Base-by-base conservation (phyloP, 2,888 invertebrate genomes). In the Eupithecia dodoneata region DNA sequence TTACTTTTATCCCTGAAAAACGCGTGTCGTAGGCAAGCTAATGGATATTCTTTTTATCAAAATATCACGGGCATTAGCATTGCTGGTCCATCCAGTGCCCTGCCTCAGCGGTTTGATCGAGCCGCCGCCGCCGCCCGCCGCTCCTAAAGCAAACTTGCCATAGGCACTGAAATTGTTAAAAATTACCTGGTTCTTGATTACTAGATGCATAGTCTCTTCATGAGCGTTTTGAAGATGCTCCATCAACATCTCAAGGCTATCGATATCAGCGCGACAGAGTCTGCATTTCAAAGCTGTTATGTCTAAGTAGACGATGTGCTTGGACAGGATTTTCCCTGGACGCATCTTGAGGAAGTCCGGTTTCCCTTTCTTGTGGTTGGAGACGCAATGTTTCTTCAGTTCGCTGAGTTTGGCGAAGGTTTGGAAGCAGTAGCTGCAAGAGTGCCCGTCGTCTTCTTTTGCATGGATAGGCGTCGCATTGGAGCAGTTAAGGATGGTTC, bases 391-490 rank as follows among this genome's bases (percentile, higher is more conserved):
- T 2, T 52, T 76, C 74, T 90, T 92, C 3, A 94, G 78, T 15
- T 90, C 90, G 0, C 84, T 81, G 0, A 92, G 89, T 2, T 88
- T 87, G 3, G 83, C 80, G 79, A 87, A 93, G n/a, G 90, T 89
- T 2, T 88, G 85, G 4, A 89, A 82, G 73, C 94, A 94, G 79
- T 90, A 93, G 71, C 90, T 88, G 82, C 94, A 94, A 0, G 88
- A 85, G 75, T 89, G 93, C 0, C 88, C 85, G 0, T 84, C 82
- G 2, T 89, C 87, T 0, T 89, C 88, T 15, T 86, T 85, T 59
- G 89, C 86, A 0, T 91, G 86, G 7, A 94, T 90, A 0, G 91
- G 91, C 0, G 93, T 92, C 0, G 93, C 92, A 80, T 93, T 94
- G 0, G 93, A 89, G 44, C 82, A 88, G 74, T 86, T 85, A 0